Percentiles rank a stretch among this genome's conserved stretches.
These are phyloP conservation scores for Seriola quinqueradiata DNA, from an alignment of 2,113 vertebrate genomes.

Conservation along the genomic window DNA sequence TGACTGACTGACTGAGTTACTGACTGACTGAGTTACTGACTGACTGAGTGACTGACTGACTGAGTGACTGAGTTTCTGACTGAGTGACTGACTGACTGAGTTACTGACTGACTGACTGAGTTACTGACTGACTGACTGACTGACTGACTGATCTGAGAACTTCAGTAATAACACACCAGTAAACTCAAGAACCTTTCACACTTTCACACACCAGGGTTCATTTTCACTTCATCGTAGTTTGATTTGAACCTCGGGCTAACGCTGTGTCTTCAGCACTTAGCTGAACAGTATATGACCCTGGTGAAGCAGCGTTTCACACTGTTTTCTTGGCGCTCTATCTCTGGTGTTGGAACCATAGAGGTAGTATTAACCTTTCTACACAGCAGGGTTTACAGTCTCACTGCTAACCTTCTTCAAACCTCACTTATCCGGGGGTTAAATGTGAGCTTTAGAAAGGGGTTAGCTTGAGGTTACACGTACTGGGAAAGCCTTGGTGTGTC, in stretches of 20 bases:
- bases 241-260: slow-evolving; percentile 11
- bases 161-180: slow-evolving; percentile 1
- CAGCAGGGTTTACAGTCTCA: not conserved
- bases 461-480: slow-evolving; percentile 26
- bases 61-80: too few relatives aligned
- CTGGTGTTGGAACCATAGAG: not conserved
- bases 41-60: too few relatives aligned
- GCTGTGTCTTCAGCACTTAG: not conserved
- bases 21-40: too few relatives aligned
- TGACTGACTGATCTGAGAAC: not conserved
- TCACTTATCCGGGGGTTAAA: slow-evolving; percentile 30
- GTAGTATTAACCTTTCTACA: not conserved
- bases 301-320: not conserved
- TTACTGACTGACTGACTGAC: too few relatives aligned
- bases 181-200: not conserved
- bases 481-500: not conserved
- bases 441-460: slow-evolving; percentile 19
- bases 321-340: not conserved
- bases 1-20: too few relatives aligned
- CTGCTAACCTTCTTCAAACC: not conserved
- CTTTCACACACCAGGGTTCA: not conserved
- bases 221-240: not conserved
- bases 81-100: too few relatives aligned
- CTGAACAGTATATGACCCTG: slow-evolving; percentile 9
- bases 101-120: too few relatives aligned